Evolutionary conservation across 2,113 vertebrate species (phyloP), one percentile per base, ranked within the genome.

Genomic region (Carassius auratus): DNA sequence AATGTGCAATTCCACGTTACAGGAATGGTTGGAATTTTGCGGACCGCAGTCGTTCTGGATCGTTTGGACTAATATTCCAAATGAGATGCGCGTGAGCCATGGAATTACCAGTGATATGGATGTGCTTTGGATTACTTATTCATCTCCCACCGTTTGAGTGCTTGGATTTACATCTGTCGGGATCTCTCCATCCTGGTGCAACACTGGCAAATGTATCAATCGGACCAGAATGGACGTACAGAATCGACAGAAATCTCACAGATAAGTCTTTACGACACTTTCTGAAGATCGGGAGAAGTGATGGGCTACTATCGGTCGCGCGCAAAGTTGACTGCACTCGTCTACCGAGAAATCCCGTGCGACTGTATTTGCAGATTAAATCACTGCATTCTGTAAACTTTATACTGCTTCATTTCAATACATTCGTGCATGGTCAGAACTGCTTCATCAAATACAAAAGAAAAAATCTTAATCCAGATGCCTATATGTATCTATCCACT

Each of bases 221-320:
- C 59, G 93, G 91, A 81, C 84, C 91, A 0, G 92, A 87, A 26
- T 95, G 94, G 94, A 73, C 61, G 15, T 95, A 90, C 78, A 85
- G 33, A 45, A 64, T 92, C 82, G 91, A 92, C 85, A 69, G 86
- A 19, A 76, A 64, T 62, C 59, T 87, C 15, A 91, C 90, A 14
- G 84, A 89, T 0, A 85, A 75, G 38, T 89, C 82, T 6, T 19
- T 87, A 5, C 48, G 85, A 42, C 74, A 76, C 68, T 76, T 87
- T 69, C n/a, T 92, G 23, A 68, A 82, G 76, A 38, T 92, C 8
- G 87, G 85, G 3, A 74, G 76, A 69, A 8, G 78, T 84, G 84
- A 86, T 61, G 92, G 90, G 85, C 75, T 88, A 8, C 26, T 91
- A 21, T 84, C 76, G 48, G 87, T 92, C 38, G 81, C 86, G 14